Evolutionary conservation across 2,113 vertebrate species (phyloP).

Genomic region (Eurypyga helias): DNA sequence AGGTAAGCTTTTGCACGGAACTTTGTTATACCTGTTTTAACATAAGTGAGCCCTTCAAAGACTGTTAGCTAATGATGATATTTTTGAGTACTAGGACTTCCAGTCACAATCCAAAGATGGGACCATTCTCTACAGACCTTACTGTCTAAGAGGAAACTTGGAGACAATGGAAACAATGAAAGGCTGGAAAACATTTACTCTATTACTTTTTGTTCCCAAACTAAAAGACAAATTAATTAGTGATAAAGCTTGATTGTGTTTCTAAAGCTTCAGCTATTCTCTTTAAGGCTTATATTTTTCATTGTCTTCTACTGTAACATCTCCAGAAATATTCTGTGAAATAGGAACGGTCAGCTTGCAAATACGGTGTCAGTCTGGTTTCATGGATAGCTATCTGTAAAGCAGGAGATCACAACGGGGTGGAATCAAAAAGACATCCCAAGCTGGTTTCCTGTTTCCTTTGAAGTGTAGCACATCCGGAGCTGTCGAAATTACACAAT

Average conservation of each 20-base stretch:
- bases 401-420: background rate
- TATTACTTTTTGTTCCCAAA: background rate
- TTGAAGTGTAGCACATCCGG: background rate
- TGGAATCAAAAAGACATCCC: background rate
- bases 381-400: background rate
- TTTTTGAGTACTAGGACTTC: background rate
- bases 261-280: background rate
- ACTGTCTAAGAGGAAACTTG: background rate
- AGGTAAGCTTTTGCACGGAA: accelerated
- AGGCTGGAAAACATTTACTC: background rate
- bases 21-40: background rate
- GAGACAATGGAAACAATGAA: background rate
- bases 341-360: background rate
- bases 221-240: background rate
- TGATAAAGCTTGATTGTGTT: background rate
- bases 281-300: background rate
- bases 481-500: background rate
- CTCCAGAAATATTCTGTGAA: background rate
- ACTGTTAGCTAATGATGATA: background rate
- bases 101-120: background rate
- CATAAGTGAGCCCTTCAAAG: background rate
- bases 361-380: background rate
- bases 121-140: background rate
- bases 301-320: background rate
- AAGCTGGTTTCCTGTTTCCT: background rate